These are phyloP conservation scores for Helicolenus hilgendorfi DNA, from an alignment of 2,797 vertebrate species.

Conservation along the genomic window DNA sequence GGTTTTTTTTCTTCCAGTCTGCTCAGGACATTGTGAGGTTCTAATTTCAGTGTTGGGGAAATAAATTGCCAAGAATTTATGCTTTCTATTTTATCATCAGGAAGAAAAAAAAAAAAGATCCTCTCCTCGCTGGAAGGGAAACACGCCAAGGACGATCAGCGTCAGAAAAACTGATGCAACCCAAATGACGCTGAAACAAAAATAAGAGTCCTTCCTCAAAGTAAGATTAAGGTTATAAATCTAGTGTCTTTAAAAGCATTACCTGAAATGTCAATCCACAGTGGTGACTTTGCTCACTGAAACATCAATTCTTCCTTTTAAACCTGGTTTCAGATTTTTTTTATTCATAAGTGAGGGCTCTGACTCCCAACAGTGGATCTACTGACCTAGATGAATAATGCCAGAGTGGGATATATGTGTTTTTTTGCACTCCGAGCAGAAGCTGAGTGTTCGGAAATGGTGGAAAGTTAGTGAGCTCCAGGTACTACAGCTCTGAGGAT, in stretches of 20 bases:
- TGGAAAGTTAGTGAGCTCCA: not conserved
- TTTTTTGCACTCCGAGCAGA: constrained; percentile 17
- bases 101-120: constrained; percentile 71
- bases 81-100: constrained; percentile 66
- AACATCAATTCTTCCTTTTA: constrained; percentile 42
- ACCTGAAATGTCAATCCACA: constrained; percentile 60
- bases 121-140: constrained; percentile 71
- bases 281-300: constrained; percentile 26
- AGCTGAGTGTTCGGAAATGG: not conserved
- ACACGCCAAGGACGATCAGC: constrained; percentile 75
- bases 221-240: constrained; percentile 56
- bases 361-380: constrained; percentile 32
- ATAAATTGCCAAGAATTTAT: constrained; percentile 62
- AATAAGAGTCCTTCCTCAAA: constrained; percentile 32
- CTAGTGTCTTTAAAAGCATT: constrained; percentile 73
- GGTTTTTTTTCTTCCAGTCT: constrained; percentile 17
- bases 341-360: constrained; percentile 34
- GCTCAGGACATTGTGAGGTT: constrained; percentile 57
- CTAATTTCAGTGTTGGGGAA: constrained; percentile 67
- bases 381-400: constrained; percentile 56
- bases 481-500: not conserved
- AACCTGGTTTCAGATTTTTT: constrained; percentile 39
- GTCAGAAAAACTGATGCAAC: constrained; percentile 73
- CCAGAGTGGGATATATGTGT: constrained; percentile 4
- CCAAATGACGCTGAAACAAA: constrained; percentile 56